Conservation (phyloP, 2,888 invertebrate species). For the Epinotia ramella region DNA sequence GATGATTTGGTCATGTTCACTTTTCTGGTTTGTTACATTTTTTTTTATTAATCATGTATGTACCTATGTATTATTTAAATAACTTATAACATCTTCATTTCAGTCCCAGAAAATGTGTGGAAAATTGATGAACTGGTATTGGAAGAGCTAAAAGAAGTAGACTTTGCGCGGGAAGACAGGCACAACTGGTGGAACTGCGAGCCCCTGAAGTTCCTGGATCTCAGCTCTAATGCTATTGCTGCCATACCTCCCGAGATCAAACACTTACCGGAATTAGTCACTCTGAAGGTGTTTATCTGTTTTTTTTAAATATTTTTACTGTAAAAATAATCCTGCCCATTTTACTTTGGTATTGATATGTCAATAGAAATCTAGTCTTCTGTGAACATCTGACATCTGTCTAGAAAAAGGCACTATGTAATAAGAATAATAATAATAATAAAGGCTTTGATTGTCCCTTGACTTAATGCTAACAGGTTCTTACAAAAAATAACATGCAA, state of each 20-base stretch:
- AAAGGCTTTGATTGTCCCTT: no score
- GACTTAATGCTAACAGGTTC: no score
- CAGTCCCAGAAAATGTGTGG: conserved; percentile 91
- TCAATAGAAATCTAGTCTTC: neutral
- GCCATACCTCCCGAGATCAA: conserved; percentile 87
- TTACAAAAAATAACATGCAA: no score
- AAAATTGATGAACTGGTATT: conserved; percentile 88
- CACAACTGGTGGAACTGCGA: conserved; percentile 94
- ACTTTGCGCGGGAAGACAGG: conserved; percentile 84
- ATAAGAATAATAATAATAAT: no score
- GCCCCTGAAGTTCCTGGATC: conserved; percentile 90
- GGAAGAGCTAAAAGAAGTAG: conserved; percentile 86
- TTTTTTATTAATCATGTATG: neutral
- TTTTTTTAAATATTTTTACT: neutral
- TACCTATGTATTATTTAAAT: neutral
- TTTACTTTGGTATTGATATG: neutral
- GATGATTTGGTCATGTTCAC: no score
- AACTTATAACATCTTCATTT: conserved; percentile 38
- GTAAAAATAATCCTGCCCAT: neutral
- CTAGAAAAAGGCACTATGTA: neutral
- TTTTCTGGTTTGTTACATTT: neutral
- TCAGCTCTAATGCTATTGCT: conserved; percentile 90
- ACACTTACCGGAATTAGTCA: conserved; percentile 87
- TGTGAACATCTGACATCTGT: neutral
- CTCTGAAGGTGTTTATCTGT: conserved; percentile 86